phyloP scores from a whole-genome alignment of 2,113 vertebrate species.

The Lethenteron reissneri region DNA sequence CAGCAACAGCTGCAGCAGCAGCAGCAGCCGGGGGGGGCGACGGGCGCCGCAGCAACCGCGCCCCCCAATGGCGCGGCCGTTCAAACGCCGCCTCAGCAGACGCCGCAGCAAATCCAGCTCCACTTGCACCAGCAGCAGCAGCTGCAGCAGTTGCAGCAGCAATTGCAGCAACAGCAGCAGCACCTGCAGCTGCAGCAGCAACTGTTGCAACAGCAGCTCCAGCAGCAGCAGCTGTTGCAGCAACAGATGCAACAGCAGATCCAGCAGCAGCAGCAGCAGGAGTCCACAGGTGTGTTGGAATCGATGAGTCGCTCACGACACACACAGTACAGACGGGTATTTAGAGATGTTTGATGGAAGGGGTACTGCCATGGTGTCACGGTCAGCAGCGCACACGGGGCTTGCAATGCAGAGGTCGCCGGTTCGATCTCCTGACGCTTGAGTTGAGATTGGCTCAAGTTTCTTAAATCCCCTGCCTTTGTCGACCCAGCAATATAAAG shows the following conservation, averaged over 20 bases:
- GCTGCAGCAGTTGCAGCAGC: not conserved
- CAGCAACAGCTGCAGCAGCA: slow-evolving; percentile 34
- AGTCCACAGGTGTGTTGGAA: too few relatives aligned
- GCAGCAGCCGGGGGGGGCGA: not conserved
- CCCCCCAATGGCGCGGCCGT: not conserved
- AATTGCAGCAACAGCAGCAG: slow-evolving; percentile 3
- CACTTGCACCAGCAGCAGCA: not conserved
- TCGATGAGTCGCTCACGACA: too few relatives aligned
- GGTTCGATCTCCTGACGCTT: too few relatives aligned
- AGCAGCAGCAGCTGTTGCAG: not conserved
- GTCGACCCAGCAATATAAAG: too few relatives aligned
- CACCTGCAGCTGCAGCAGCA: slow-evolving; percentile 3
- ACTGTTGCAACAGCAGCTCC: not conserved
- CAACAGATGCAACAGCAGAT: slow-evolving; percentile 2
- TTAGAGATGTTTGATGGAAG: too few relatives aligned
- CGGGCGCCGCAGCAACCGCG: not conserved
- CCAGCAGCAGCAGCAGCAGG: slow-evolving; percentile 3
- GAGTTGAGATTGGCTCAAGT: too few relatives aligned
- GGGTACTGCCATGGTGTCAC: too few relatives aligned
- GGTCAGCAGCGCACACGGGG: too few relatives aligned
- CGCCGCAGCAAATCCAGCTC: slow-evolving; percentile 1
- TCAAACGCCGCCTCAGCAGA: not conserved
- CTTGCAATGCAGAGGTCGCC: too few relatives aligned
- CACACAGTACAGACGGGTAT: too few relatives aligned
- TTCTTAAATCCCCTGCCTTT: too few relatives aligned